Evolutionary conservation across 2,888 invertebrate genomes (phyloP), one percentile per base, ranked within the genome.

Genomic region (Ernsta delagoae): DNA sequence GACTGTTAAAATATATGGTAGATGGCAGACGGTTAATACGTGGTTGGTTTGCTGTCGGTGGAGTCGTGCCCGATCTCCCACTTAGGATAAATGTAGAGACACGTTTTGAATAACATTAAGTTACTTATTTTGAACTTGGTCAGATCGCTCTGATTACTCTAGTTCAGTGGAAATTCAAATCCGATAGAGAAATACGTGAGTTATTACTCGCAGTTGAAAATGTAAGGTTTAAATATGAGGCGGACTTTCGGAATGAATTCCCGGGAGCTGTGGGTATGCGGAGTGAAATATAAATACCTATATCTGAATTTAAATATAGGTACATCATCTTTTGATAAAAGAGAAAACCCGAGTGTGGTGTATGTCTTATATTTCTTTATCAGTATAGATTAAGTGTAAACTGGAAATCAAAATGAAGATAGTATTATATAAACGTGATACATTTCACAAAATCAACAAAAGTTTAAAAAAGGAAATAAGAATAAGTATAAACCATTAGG

Each of bases 71-170:
- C 81, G 90, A 91, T 92, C 85, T 24, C 24, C 24, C 24, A 24
- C 24, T 24, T 24, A 24, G 24, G 24, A 92, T 92, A 90, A 90
- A 88, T 88, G 87, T 87, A 83, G 84, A 81, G 87, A 90, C 91
- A 91, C 89, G 90, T 88, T 88, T 84, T 87, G 90, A 90, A 91
- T 92, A 88, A 82, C 83, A 87, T 88, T 88, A 85, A 81, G 83
- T 81, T 79, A 80, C 81, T 81, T 83, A 84, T 80, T 83, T 83
- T 81, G 74, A 82, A 82, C 78, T 81, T 82, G 79, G 79, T 73
- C 76, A 83, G 86, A 86, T 86, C 77, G 74, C 75, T 72, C 74
- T 75, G 81, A 81, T 82, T 81, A 75, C 76, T 72, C 71, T 71
- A 75, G 73, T 75, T 74, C 69, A 75, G 79, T 77, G 80, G 78